Evolutionary conservation across 2,797 vertebrate genomes (phyloP), one percentile per base, ranked within the genome.

Genomic region (Triplophysa yarkandensis): DNA sequence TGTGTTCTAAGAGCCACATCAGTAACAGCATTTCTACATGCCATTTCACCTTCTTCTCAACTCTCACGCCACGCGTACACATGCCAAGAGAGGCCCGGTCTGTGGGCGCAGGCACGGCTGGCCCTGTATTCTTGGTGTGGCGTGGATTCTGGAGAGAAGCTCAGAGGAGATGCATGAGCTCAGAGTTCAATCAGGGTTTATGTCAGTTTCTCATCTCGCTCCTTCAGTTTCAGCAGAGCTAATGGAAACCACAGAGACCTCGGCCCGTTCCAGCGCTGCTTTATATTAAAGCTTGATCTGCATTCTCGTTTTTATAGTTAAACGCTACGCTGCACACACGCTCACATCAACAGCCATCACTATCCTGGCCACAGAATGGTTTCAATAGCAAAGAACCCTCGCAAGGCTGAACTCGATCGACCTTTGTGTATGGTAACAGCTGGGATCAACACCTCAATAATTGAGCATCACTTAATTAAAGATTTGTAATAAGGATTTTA

Each of bases 191-290:
- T 77, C 85, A 88, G 87, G 84, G 88, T 89, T 87, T 83, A 87
- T 84, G 58, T 72, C 77, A 32, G 73, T 85, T 84, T 86, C 70
- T 27, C 57, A 84, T 86, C 86, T 80, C 83, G 81, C 36, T 64
- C 54, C 74, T 86, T 55, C 68, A 73, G 83, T 71, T 81, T 67
- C 81, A 83, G 79, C 57, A 39, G 81, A 81, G 82, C 75, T 84
- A 87, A 91, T 89, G 88, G 85, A 91, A 91, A 91, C 87, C 85
- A 83, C 86, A 87, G 83, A 85, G 71, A 84, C 76, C 68, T 21
- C 6, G 81, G 77, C n/a, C 68, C 84, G 83, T 70, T 89, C 86
- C 88, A 89, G 83, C 80, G 71, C 85, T 84, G 82, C 82, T 85
- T 86, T 88, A 87, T 86, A 89, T 87, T 86, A 85, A 83, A 85